Percentiles rank a stretch among this genome's conserved stretches.
Conservation (phyloP, 2,888 invertebrate genomes). For the Cacoxenus indagator region DNA sequence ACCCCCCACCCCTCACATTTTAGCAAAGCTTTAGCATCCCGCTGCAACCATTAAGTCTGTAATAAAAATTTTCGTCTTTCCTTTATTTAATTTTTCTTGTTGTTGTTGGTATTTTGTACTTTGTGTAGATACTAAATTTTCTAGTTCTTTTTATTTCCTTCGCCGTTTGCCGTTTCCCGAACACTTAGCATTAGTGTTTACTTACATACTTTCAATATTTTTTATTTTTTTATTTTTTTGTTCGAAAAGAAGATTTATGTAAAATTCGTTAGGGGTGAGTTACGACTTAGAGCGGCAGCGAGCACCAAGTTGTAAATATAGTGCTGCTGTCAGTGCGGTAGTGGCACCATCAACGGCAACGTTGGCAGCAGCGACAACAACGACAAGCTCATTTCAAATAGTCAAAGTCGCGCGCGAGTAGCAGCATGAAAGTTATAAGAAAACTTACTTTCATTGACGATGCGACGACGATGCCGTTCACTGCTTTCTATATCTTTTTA, state of each 20-base stretch:
- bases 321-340: constrained; percentile 10
- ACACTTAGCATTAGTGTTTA: constrained; percentile 65
- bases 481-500: neutral
- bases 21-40: constrained; percentile 38
- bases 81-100: constrained; percentile 26
- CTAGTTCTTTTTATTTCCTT: constrained; percentile 55
- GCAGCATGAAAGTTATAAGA: too few relatives aligned
- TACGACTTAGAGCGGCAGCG: constrained; percentile 26
- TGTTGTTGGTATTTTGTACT: constrained; percentile 6
- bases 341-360: neutral
- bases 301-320: constrained; percentile 10
- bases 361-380: neutral
- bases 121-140: constrained; percentile 64
- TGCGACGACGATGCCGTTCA: neutral
- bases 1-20: neutral
- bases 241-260: constrained; percentile 70
- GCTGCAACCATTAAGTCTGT: constrained; percentile 68
- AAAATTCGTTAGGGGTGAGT: constrained; percentile 58
- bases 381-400: neutral
- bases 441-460: neutral
- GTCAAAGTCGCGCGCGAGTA: too few relatives aligned
- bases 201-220: constrained; percentile 43
- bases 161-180: too few relatives aligned
- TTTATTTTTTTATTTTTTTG: constrained; percentile 47
- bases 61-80: constrained; percentile 66